Evolutionary conservation across 1,140 invertebrate genomes (phyloP).

Genomic region (Drosophila parvula): DNA sequence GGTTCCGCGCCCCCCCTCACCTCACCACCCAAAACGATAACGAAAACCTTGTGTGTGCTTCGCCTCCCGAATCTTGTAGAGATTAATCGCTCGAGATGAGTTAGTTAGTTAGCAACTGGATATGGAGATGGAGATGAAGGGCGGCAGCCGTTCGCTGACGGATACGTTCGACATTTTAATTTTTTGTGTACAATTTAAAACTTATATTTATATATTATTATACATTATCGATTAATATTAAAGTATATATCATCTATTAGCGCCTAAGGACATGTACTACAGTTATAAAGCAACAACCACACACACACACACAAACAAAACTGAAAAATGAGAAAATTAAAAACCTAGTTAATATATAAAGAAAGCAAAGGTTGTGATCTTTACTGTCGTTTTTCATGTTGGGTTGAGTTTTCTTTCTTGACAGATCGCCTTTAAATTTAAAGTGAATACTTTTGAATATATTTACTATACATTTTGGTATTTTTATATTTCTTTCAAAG

Average conservation of each 20-base stretch:
- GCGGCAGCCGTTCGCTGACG: neutral
- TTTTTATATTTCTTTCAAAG: too few relatives aligned
- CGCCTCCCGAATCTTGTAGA: conserved; percentile 24
- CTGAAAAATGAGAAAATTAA: conserved; percentile 77
- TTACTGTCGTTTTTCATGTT: conserved; percentile 3
- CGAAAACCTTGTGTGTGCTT: conserved; percentile 2
- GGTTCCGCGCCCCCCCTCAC: conserved; percentile 9
- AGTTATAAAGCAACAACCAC: conserved; percentile 70
- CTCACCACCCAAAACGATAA: neutral
- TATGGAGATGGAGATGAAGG: conserved; percentile 33
- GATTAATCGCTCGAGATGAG: conserved; percentile 12
- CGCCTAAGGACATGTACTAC: conserved; percentile 72
- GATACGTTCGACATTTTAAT: conserved; percentile 68
- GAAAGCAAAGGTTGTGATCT: neutral
- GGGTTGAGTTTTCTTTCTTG: neutral
- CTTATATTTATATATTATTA: conserved; percentile 72
- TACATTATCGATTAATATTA: conserved; percentile 59
- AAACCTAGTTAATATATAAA: conserved; percentile 77
- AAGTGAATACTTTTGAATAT: too few relatives aligned
- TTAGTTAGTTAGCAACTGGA: conserved; percentile 1
- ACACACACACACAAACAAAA: conserved; percentile 64
- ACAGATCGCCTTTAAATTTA: too few relatives aligned
- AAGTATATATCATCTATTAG: conserved; percentile 77
- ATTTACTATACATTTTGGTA: too few relatives aligned
- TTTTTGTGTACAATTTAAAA: conserved; percentile 78